Conservation (phyloP, 2,797 vertebrate species). For the Anas georgica region DNA sequence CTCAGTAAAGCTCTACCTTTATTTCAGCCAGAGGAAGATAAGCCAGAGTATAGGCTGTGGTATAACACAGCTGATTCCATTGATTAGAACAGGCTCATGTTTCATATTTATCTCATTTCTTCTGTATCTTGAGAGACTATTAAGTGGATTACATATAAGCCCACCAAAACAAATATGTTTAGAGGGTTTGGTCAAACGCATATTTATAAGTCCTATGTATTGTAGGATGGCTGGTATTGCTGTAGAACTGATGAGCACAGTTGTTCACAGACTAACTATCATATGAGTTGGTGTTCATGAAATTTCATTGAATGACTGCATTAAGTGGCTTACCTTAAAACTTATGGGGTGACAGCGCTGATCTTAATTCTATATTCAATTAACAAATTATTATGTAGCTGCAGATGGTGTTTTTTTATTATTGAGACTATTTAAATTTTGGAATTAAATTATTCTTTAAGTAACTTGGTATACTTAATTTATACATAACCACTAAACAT, state of each 20-base stretch:
- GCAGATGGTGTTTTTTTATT: background rate
- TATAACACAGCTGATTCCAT: background rate
- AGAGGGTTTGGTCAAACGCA: background rate
- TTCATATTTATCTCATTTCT: background rate
- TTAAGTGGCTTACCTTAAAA: constrained; percentile 10
- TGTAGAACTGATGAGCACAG: background rate
- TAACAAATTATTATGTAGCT: constrained; percentile 28
- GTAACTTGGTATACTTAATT: constrained; percentile 25
- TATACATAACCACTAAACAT: constrained; percentile 30
- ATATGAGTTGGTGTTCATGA: background rate
- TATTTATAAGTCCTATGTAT: background rate
- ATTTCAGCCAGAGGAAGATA: background rate
- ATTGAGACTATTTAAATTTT: constrained; percentile 11
- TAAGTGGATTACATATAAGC: background rate
- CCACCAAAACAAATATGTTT: background rate
- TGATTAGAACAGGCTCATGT: background rate
- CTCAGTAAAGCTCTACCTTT: background rate
- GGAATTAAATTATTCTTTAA: constrained; percentile 34
- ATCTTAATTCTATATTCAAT: constrained; percentile 15
- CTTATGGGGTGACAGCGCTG: background rate
- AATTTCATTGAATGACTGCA: background rate
- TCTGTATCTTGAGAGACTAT: background rate
- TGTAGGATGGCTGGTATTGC: background rate
- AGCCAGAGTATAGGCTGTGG: background rate
- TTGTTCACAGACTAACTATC: background rate